Evolutionary conservation across 2,888 invertebrate genomes (phyloP).

Genomic region (Acronicta alni): DNA sequence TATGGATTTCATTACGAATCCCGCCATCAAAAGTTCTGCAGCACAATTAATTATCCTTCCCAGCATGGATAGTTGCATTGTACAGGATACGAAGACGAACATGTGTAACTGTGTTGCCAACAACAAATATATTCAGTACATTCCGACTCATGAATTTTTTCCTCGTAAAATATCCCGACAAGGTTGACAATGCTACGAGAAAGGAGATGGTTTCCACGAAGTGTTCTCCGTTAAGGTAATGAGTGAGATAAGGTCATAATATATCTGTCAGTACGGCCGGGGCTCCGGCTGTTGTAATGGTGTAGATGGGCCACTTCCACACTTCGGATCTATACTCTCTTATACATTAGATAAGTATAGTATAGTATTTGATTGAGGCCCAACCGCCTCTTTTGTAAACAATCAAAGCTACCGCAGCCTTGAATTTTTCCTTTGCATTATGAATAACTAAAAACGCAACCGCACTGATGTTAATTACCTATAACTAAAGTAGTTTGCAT

Average conservation of each 20-base stretch:
- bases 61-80: conserved; percentile 4
- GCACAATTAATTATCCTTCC: not conserved
- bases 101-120: conserved; percentile 53
- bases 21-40: too few species aligned
- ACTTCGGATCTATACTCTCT: conserved; percentile 38
- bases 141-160: conserved; percentile 72
- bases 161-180: conserved; percentile 68
- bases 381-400: not conserved
- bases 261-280: conserved; percentile 61
- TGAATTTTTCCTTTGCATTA: not conserved
- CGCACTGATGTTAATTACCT: not conserved
- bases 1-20: too few species aligned
- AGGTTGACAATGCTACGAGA: conserved; percentile 73
- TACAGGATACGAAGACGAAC: conserved; percentile 51
- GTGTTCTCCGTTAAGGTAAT: conserved; percentile 65
- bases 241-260: conserved; percentile 68
- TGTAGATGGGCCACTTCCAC: conserved; percentile 55
- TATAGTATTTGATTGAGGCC: not conserved
- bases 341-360: conserved; percentile 4
- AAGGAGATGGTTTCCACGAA: conserved; percentile 69
- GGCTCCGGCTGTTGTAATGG: conserved; percentile 59
- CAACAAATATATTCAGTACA: conserved; percentile 64
- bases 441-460: not conserved
- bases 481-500: not conserved
- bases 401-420: too few species aligned